Evolutionary conservation across 2,113 vertebrate species (phyloP).

Genomic region (Sturnus vulgaris): DNA sequence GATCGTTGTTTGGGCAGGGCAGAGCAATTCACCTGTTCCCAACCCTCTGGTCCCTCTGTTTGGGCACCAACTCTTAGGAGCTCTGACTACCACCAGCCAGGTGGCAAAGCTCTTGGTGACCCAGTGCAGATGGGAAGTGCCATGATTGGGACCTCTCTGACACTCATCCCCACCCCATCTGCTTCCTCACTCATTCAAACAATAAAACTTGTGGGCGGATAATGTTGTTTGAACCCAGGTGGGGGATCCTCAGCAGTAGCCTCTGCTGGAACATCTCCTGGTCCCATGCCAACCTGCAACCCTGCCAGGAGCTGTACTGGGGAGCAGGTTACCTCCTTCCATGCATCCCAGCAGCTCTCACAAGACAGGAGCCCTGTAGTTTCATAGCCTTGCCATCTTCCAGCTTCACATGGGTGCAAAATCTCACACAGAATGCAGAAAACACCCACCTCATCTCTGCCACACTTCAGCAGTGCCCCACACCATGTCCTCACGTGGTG

Average conservation of each 20-base stretch:
- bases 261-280: neutral
- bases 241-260: neutral
- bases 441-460: neutral
- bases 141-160: neutral
- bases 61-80: fast-evolving
- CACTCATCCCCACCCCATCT: neutral
- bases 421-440: neutral
- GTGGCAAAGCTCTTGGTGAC: neutral
- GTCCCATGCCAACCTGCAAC: neutral
- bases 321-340: neutral
- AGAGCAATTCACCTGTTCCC: neutral
- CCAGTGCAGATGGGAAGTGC: neutral
- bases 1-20: neutral
- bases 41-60: fast-evolving
- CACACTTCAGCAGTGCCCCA: neutral
- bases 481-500: neutral
- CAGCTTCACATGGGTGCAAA: neutral
- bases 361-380: neutral
- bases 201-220: neutral
- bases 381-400: neutral
- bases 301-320: neutral
- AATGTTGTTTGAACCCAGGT: fast-evolving
- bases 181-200: neutral
- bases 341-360: fast-evolving
- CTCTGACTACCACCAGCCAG: fast-evolving